Conservation (phyloP, 2,797 vertebrate species). For the Oceanodroma leucorhoa region DNA sequence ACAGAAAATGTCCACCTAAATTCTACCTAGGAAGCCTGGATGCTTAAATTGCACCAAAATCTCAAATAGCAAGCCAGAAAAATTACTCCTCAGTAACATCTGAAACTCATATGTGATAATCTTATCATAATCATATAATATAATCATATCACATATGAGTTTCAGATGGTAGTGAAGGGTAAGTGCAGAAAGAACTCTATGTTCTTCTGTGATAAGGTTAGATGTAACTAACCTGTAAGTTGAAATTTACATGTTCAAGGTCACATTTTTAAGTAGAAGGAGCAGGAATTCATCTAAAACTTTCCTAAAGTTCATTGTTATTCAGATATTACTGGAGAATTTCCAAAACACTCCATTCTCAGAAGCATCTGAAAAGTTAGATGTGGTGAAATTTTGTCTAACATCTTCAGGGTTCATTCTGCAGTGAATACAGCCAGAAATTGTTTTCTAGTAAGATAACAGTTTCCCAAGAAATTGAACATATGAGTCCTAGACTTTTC, state of each 20-base stretch:
- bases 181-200: not conserved
- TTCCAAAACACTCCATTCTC: not conserved
- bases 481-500: not conserved
- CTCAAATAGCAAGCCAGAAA: not conserved
- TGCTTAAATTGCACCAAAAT: not conserved
- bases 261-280: not conserved
- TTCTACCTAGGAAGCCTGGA: not conserved
- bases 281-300: not conserved
- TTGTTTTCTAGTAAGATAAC: not conserved
- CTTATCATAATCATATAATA: not conserved
- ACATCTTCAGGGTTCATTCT: not conserved
- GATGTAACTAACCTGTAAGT: not conserved
- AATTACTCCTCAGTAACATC: not conserved
- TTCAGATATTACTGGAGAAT: not conserved
- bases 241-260: not conserved
- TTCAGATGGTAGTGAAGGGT: not conserved
- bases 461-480: not conserved
- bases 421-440: not conserved
- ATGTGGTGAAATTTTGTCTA: not conserved
- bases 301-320: not conserved
- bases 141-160: not conserved
- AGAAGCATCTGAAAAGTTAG: not conserved
- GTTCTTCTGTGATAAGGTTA: not conserved
- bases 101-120: not conserved
- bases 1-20: not conserved